Conservation (phyloP, 1,140 invertebrate genomes). For the Manduca sexta region DNA sequence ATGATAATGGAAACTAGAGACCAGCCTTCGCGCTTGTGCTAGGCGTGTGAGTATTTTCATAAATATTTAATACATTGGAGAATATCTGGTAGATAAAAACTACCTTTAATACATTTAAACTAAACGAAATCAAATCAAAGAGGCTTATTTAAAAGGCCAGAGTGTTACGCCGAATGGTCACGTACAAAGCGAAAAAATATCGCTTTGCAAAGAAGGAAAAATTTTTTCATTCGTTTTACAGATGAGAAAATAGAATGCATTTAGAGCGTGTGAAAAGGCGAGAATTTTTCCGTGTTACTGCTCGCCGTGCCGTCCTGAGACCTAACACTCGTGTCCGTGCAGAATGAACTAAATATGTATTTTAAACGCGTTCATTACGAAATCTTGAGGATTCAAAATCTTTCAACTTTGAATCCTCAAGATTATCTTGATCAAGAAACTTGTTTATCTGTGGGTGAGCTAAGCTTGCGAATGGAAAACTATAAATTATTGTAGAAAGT, state of each 20-base stretch:
- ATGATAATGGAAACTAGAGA: slow-evolving; percentile 24
- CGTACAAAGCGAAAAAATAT: not conserved
- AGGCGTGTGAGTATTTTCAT: no score
- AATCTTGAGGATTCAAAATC: no score
- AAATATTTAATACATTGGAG: no score
- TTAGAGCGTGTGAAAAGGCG: slow-evolving; percentile 13
- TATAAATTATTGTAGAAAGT: no score
- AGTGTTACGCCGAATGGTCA: not conserved
- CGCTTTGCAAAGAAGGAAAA: slow-evolving; percentile 6
- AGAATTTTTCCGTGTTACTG: slow-evolving; percentile 17
- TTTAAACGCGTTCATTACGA: no score
- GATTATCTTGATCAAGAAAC: no score
- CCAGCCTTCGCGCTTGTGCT: no score
- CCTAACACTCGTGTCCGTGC: not conserved
- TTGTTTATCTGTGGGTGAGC: no score
- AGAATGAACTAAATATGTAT: not conserved
- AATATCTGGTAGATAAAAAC: no score
- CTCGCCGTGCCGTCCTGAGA: not conserved
- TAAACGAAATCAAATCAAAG: not conserved
- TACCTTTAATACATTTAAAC: slow-evolving; percentile 7
- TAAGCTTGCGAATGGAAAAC: no score
- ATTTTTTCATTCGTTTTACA: slow-evolving; percentile 19
- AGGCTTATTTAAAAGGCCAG: no score
- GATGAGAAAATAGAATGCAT: slow-evolving; percentile 26
- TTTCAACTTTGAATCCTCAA: no score